Evolutionary conservation across 2,888 invertebrate genomes (phyloP).

Genomic region (Helobdella robusta): DNA sequence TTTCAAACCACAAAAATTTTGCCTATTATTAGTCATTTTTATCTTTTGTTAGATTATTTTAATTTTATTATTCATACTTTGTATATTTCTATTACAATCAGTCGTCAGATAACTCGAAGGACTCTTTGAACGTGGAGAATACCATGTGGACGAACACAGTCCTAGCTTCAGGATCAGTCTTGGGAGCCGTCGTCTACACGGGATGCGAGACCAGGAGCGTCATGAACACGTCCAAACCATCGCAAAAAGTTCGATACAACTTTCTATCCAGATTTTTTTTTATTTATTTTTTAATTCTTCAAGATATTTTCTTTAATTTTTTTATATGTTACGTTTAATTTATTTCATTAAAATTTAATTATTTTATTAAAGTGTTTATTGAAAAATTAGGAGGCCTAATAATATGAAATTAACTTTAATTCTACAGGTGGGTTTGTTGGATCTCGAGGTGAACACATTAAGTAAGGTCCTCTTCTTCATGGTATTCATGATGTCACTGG

Average conservation of each 20-base stretch:
- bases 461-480: slow-evolving; percentile 83
- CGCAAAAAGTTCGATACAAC: slow-evolving; percentile 61
- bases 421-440: slow-evolving; percentile 64
- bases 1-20: too few species aligned
- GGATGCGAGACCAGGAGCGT: slow-evolving; percentile 91
- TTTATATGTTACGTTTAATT: not conserved
- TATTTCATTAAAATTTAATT: not conserved
- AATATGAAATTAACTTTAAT: slow-evolving; percentile 1
- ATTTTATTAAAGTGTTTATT: too few species aligned
- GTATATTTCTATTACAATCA: too few species aligned
- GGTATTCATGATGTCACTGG: slow-evolving; percentile 76
- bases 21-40: too few species aligned
- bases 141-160: slow-evolving; percentile 98
- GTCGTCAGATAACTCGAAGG: slow-evolving; percentile 55
- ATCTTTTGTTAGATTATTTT: too few species aligned
- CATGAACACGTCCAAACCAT: slow-evolving; percentile 94
- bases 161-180: slow-evolving; percentile 86
- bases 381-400: slow-evolving; percentile 30
- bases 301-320: not conserved
- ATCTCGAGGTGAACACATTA: slow-evolving; percentile 88
- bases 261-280: not conserved
- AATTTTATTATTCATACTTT: too few species aligned
- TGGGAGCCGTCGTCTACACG: slow-evolving; percentile 90
- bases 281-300: not conserved
- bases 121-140: slow-evolving; percentile 85